Base-by-base conservation (phyloP, 2,797 vertebrate genomes). In the Silurus lanzhouensis region DNA sequence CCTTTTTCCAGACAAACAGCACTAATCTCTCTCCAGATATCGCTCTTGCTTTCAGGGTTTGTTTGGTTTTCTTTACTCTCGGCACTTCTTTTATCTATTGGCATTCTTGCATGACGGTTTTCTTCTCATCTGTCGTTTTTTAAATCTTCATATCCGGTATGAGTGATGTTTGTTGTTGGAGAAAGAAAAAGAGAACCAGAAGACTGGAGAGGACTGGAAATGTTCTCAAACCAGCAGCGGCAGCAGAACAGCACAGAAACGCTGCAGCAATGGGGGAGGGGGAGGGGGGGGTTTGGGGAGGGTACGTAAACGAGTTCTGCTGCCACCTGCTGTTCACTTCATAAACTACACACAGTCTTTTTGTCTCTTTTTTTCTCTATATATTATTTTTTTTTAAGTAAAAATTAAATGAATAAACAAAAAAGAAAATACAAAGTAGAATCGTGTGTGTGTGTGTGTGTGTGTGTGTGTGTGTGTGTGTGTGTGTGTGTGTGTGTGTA, bases 311-410 rank as follows among this genome's bases (percentile, higher is more conserved):
- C 14, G 83, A 46, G 15, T 57, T 83, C 70, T 86, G 48, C 25
- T 83, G 85, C 87, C 88, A 70, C 72, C 88, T 87, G 19, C 64
- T 67, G 88, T 52, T n/a, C 84, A 61, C 48, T 6, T 46, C 31
- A 2, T n/a, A 63, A 52, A 75, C 10, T 68, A 58, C 67, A 75
- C 19, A 31, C 17, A 38, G 55, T 27, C n/a, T 15, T 17, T 31
- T 5, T 27, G 25, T 15, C 57, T 31, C 14, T 15, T 13, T 14
- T 3, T 67, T 14, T 17, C 27, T 67, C 27, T 31, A 2, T 38
- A 38, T 38, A 38, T 38, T 38, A 3, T 31, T 31, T 31, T 31
- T 31, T 31, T 31, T 2, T 2, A 38, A 38, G 38, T 38, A 38
- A 38, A 38, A 38, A 38, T 38, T 38, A 4, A 38, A 38, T 5